Conservation (phyloP, 2,888 invertebrate species). For the Macrophya annulata region DNA sequence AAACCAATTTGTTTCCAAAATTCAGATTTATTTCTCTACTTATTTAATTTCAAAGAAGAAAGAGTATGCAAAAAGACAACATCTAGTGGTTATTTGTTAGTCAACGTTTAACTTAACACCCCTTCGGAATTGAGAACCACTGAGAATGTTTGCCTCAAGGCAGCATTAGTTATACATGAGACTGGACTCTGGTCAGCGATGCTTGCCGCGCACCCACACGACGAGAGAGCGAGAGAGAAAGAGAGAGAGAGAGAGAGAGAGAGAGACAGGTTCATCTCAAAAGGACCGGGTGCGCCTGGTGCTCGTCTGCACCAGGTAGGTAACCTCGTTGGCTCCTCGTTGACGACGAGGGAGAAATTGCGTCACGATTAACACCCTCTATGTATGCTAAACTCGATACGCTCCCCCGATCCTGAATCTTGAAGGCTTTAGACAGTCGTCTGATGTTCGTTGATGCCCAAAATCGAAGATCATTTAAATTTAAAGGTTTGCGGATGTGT, state of each 20-base stretch:
- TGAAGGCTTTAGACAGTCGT: background rate
- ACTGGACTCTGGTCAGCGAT: slow-evolving; percentile 61
- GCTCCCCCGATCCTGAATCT: slow-evolving; percentile 27
- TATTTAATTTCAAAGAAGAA: background rate
- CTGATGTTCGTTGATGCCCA: background rate
- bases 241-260: background rate
- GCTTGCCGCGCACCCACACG: slow-evolving; percentile 56
- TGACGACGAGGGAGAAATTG: slow-evolving; percentile 45
- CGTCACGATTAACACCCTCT: slow-evolving; percentile 55
- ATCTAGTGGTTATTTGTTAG: background rate
- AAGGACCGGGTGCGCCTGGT: slow-evolving; percentile 51
- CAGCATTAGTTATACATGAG: slow-evolving; percentile 64
- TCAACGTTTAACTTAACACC: slow-evolving; percentile 1
- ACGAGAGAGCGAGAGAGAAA: slow-evolving; percentile 8
- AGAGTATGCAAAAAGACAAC: background rate
- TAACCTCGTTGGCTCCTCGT: slow-evolving; percentile 55
- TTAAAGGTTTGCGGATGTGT: background rate
- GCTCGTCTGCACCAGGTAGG: slow-evolving; percentile 40
- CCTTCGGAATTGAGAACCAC: slow-evolving; percentile 58
- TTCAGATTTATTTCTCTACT: background rate
- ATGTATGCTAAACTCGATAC: slow-evolving; percentile 48
- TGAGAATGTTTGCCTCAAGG: slow-evolving; percentile 59
- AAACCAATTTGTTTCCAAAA: background rate
- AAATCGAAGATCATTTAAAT: slow-evolving; percentile 15
- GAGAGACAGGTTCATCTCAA: slow-evolving; percentile 23